Percentiles rank a stretch among this genome's conserved stretches.
These are phyloP conservation scores for Anolis carolinensis DNA, from an alignment of 2,113 vertebrate species.

Conservation along the genomic window DNA sequence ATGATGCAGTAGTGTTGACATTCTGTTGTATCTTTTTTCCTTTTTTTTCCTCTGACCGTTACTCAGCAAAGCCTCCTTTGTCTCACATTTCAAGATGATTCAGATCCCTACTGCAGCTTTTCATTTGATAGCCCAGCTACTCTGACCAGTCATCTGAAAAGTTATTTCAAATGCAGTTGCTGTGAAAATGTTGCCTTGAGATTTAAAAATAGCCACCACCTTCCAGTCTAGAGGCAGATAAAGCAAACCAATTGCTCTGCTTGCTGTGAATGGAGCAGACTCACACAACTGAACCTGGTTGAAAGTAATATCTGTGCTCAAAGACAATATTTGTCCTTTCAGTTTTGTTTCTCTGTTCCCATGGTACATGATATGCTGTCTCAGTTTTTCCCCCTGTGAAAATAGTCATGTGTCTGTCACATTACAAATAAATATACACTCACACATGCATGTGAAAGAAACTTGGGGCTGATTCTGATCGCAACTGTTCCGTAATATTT, in stretches of 20 bases:
- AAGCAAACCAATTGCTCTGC: conserved; percentile 23
- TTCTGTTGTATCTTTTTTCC: neutral
- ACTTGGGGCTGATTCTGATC: neutral
- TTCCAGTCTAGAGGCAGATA: conserved; percentile 51
- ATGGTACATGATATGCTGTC: neutral
- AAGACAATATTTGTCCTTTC: neutral
- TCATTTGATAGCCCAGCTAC: conserved; percentile 21
- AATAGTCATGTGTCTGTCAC: too few relatives aligned
- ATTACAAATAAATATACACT: neutral
- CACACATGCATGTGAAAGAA: neutral
- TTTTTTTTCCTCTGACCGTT: neutral
- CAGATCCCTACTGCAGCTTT: neutral
- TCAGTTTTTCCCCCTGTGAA: neutral
- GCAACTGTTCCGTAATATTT: neutral
- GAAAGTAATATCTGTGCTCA: conserved; percentile 15
- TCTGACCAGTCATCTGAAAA: conserved; percentile 28
- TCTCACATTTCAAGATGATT: neutral
- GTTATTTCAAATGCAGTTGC: conserved; percentile 37
- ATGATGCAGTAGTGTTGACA: neutral
- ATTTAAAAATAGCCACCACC: conserved; percentile 63
- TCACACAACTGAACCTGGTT: conserved; percentile 31
- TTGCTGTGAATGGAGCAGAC: neutral
- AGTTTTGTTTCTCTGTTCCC: neutral
- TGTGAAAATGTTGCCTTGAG: conserved; percentile 17
- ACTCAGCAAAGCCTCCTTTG: conserved; percentile 13